Base-by-base conservation (phyloP, 2,113 vertebrate species). In the Catharus bicknelli region DNA sequence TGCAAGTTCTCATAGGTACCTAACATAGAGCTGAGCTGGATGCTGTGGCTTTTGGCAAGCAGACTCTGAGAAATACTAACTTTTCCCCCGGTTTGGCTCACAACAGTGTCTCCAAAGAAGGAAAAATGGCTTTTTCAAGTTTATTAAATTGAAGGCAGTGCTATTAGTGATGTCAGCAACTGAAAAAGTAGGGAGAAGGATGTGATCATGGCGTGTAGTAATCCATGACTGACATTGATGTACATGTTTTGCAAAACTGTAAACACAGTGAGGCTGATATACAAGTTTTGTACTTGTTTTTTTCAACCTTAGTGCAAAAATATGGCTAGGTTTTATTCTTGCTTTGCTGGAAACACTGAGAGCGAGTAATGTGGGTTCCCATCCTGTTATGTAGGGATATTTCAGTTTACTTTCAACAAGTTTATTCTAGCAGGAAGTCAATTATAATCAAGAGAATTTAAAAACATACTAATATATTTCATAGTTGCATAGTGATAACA, bases 391-490 rank as follows among this genome's bases (percentile, higher is more conserved):
- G 4, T 5, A 53, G 25, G 50, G 50, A 40, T 12, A 26, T 9
- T 42, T 83, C n/a, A 20, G 10, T 59, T 86, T 53, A 7, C 45
- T 86, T 94, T 34, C 5, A 66, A 16, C 19, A 29, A 47, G 15
- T 34, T 72, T 64, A 25, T 66, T 87, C 58, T 43, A 85, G 14
- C 10, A 55, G 76, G 50, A 36, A 88, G 29, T 90, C 29, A 59
- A 38, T 95, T 90, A 19, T 19, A 68, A 67, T 83, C n/a, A 50
- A 57, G 82, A 43, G 70, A 79, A 42, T 16, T 78, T 66, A 53
- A 83, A 69, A 78, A 79, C 45, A 51, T 53, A 40, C 36, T 91
- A 90, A 84, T 86, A 75, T 73, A 58, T 59, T 84, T 81, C 30
- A 79, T 42, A 79, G 64, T 48, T 89, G 55, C 45, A 29, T 48